These are phyloP conservation scores for Megalonaias nervosa DNA, from an alignment of 1,140 invertebrate species.

Conservation along the genomic window DNA sequence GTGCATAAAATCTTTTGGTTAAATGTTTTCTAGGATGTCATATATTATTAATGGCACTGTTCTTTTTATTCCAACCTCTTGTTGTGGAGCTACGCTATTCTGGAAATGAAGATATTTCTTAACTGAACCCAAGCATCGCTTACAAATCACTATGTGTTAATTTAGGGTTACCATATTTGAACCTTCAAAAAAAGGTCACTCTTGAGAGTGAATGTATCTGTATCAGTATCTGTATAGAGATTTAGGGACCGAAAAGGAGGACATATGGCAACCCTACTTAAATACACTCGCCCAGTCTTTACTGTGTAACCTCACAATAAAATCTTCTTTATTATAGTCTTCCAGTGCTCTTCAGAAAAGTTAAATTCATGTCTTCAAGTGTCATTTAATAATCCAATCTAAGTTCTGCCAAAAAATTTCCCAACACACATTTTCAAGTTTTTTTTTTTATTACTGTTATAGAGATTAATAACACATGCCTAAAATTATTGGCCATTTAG, in stretches of 20 bases:
- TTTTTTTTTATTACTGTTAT: slow-evolving; percentile 9
- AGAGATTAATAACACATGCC: slow-evolving; percentile 23
- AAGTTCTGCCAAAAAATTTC: slow-evolving; percentile 7
- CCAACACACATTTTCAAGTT: slow-evolving; percentile 7
- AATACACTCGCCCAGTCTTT: no score
- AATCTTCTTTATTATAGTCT: slow-evolving; percentile 24
- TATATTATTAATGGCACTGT: slow-evolving; percentile 6
- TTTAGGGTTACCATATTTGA: slow-evolving; percentile 9
- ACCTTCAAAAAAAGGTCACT: slow-evolving; percentile 6
- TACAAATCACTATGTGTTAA: no score
- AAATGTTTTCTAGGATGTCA: slow-evolving; percentile 11
- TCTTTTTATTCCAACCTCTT: slow-evolving; percentile 14
- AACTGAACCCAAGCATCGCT: no score
- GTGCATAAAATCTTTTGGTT: slow-evolving; percentile 12
- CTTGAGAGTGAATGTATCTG: slow-evolving; percentile 9
- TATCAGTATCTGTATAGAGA: slow-evolving; percentile 11
- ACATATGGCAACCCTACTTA: no score
- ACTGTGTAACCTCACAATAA: background rate
- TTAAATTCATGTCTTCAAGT: slow-evolving; percentile 19
- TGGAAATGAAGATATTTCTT: no score
- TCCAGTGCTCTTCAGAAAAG: slow-evolving; percentile 5
- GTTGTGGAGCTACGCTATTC: no score
- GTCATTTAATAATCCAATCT: slow-evolving; percentile 13
- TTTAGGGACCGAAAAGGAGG: no score
- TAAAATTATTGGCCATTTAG: slow-evolving; percentile 14